A percentile compares a stretch with the other conserved stretches of the same genome.
Evolutionary conservation across 1,140 invertebrate genomes (phyloP).

Genomic region (Stegodyphus dumicola): DNA sequence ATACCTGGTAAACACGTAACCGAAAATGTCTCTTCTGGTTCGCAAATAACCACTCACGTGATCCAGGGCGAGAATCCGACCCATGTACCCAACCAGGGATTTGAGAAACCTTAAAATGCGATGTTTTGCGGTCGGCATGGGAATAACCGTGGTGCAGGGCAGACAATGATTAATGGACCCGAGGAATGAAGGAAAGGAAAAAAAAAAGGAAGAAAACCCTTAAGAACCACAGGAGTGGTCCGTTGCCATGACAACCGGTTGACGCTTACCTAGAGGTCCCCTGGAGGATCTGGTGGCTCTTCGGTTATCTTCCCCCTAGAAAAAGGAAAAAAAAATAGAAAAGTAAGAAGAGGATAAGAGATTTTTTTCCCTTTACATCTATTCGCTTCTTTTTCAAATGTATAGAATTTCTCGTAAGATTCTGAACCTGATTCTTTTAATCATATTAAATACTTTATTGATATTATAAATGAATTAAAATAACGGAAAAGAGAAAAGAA

Average conservation of each 20-base stretch:
- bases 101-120: slow-evolving; percentile 42
- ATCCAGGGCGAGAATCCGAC: slow-evolving; percentile 1
- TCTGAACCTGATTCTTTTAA: too few species aligned
- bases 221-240: slow-evolving; percentile 50
- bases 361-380: slow-evolving; percentile 17
- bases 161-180: slow-evolving; percentile 60
- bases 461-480: too few species aligned
- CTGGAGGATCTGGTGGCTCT: slow-evolving; percentile 57
- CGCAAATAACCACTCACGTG: slow-evolving; percentile 31
- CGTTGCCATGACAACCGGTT: slow-evolving; percentile 52
- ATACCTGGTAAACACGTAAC: neutral
- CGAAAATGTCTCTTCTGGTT: slow-evolving; percentile 6
- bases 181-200: slow-evolving; percentile 4
- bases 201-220: slow-evolving; percentile 27
- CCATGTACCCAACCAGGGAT: slow-evolving; percentile 5
- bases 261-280: slow-evolving; percentile 59
- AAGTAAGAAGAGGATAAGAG: slow-evolving; percentile 48
- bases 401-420: too few species aligned
- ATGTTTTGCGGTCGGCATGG: slow-evolving; percentile 55
- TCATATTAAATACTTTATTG: too few species aligned
- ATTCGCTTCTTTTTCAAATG: too few species aligned
- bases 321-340: slow-evolving; percentile 37
- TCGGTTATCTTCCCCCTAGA: slow-evolving; percentile 49
- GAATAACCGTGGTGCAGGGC: slow-evolving; percentile 36
- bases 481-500: too few species aligned